Percentiles rank a stretch among this genome's conserved stretches.
phyloP scores from a whole-genome alignment of 2,888 invertebrate genomes.

The Magallana nippona region DNA sequence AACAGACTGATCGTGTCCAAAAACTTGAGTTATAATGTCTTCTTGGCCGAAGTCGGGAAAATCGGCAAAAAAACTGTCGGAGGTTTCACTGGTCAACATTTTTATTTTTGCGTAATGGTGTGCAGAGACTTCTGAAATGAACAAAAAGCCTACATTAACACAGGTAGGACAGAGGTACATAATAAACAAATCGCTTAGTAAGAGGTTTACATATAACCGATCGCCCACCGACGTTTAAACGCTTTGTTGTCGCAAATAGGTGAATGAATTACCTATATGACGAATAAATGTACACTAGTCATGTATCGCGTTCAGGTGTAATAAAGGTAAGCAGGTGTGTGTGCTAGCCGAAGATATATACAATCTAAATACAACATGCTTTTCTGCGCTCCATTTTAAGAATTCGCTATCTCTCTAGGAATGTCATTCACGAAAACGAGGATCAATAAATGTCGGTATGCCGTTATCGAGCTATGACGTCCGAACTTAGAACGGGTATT shows the following conservation, averaged over 20 bases:
- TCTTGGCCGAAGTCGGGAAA: slow-evolving; percentile 29
- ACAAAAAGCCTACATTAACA: slow-evolving; percentile 10
- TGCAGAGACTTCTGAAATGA: neutral
- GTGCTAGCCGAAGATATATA: slow-evolving; percentile 6
- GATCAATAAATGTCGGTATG: slow-evolving; percentile 1
- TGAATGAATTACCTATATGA: slow-evolving; percentile 33
- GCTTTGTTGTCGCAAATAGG: slow-evolving; percentile 32
- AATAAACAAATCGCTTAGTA: slow-evolving; percentile 26
- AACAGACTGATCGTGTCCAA: slow-evolving; percentile 46
- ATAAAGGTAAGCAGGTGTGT: slow-evolving; percentile 18
- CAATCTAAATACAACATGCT: slow-evolving; percentile 35
- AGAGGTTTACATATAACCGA: slow-evolving; percentile 17
- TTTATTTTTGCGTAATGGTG: slow-evolving; percentile 1
- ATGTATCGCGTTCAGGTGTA: neutral
- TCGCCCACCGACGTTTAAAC: slow-evolving; percentile 30
- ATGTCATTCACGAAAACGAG: slow-evolving; percentile 28
- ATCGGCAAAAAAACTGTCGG: slow-evolving; percentile 27
- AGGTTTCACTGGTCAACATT: slow-evolving; percentile 35
- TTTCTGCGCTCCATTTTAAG: slow-evolving; percentile 11
- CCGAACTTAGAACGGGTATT: slow-evolving; percentile 30
- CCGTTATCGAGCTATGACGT: slow-evolving; percentile 19
- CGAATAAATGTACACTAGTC: slow-evolving; percentile 13
- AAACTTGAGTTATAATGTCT: slow-evolving; percentile 36
- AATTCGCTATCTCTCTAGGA: slow-evolving; percentile 18
- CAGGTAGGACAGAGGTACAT: slow-evolving; percentile 10